phyloP scores from a whole-genome alignment of 2,113 vertebrate species.

The Protobothrops flavoviridis region DNA sequence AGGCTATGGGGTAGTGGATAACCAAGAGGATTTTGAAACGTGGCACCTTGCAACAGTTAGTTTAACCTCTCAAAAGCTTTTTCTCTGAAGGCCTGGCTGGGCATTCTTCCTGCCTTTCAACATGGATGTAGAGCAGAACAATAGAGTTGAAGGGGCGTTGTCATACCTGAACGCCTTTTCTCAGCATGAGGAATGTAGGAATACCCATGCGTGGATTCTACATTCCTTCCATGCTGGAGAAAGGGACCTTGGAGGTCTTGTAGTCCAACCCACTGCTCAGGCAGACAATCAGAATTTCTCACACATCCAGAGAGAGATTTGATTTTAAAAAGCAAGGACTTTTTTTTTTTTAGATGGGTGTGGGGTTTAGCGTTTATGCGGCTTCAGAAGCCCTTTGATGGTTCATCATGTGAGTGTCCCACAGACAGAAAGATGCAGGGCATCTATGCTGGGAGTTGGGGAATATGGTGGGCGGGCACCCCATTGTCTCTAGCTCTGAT shows the following conservation, averaged over 20 bases:
- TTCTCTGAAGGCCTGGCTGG: not conserved
- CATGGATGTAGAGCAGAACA: not conserved
- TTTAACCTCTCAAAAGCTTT: not conserved
- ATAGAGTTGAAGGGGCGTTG: not conserved
- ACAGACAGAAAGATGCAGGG: not conserved
- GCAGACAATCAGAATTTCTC: not conserved
- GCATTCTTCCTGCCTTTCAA: not conserved
- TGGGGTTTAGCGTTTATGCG: not conserved
- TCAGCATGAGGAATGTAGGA: too few species aligned
- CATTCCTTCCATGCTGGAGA: too few species aligned
- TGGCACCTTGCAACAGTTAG: not conserved
- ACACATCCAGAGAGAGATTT: not conserved
- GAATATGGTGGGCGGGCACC: not conserved
- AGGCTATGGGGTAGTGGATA: not conserved
- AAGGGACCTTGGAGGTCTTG: not conserved
- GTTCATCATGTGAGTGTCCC: not conserved
- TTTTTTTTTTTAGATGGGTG: not conserved
- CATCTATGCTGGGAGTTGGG: not conserved
- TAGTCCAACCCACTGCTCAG: not conserved
- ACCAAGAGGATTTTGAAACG: not conserved
- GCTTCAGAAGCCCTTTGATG: not conserved
- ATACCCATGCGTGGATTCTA: too few species aligned
- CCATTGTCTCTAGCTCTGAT: not conserved
- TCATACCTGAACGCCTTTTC: too few species aligned
- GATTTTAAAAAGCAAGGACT: not conserved